Evolutionary conservation across 2,113 vertebrate species (phyloP), one percentile per base, ranked within the genome.

Genomic region (Morphnarchus princeps): DNA sequence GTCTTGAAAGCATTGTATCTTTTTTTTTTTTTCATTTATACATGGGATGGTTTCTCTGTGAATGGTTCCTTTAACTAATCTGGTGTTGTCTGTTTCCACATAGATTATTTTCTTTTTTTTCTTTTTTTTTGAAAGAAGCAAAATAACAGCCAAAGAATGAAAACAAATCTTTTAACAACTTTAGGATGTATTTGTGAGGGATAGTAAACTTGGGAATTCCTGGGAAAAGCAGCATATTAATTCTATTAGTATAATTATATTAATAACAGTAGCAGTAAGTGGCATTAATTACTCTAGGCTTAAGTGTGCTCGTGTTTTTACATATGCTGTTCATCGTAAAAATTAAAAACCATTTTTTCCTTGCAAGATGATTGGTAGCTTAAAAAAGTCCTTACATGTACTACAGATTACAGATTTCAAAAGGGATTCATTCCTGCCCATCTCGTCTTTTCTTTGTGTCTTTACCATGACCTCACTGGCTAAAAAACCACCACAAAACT

Each of bases 131-230:
- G 3, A 42, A 52, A 10, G 15, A 14, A 5, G 34, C n/a, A 80
- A 87, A 86, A 80, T 55, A 86, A 87, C 58, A 70, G 58, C 10
- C 24, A 11, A 25, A 43, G 26, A 50, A 45, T 58, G 57, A 74
- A 83, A 61, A 55, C 42, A 72, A 90, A 91, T 77, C 50, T 86
- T 89, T n/a, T 67, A 50, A 45, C 17, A 50, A 45, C 17, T 76
- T 69, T 86, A 28, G 70, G 38, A 95, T 82, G 52, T 94, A 45
- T 55, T 95, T 96, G 58, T 96, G 66, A 96, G 55, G 70, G 67
- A 36, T 22, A 84, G 14, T 18, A 14, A 26, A 58, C 63, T 79
- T 3, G 3, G 40, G 31, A n/a, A 71, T 47, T 57, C 36, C 11
- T 65, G 80, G 81, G 47, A 62, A 71, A 54, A 67, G 65, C 4